Conservation (phyloP, 1,140 invertebrate species). For the Anthonomus grandis region DNA sequence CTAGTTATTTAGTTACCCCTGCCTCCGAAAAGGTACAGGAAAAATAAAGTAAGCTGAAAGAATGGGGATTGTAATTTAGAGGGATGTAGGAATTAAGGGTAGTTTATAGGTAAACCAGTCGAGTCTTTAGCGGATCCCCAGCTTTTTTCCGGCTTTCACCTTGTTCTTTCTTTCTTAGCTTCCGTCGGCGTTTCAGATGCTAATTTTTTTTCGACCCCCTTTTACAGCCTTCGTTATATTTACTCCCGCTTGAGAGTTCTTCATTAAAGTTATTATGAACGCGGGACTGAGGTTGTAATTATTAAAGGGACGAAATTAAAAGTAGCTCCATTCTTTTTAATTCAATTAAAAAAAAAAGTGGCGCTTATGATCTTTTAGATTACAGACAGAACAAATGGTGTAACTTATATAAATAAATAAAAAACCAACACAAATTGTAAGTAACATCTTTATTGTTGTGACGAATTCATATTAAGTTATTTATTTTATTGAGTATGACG, state of each 20-base stretch:
- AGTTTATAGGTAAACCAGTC: conserved; percentile 51
- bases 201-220: conserved; percentile 35
- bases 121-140: conserved; percentile 46
- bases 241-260: conserved; percentile 30
- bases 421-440: too few relatives aligned
- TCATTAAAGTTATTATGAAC: conserved; percentile 36
- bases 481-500: too few relatives aligned
- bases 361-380: too few relatives aligned
- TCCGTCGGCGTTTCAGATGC: conserved; percentile 35
- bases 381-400: too few relatives aligned
- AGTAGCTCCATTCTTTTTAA: background rate
- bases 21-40: conserved; percentile 45
- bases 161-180: conserved; percentile 17
- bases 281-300: conserved; percentile 30
- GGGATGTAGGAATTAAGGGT: conserved; percentile 52
- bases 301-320: conserved; percentile 23
- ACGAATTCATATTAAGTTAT: too few relatives aligned
- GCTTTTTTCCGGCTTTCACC: conserved; percentile 19
- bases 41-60: conserved; percentile 50
- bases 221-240: conserved; percentile 27
- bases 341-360: too few relatives aligned
- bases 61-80: conserved; percentile 52
- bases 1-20: conserved; percentile 50
- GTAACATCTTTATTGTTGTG: too few relatives aligned
- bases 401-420: too few relatives aligned